Evolutionary conservation across 2,113 vertebrate genomes (phyloP).

Genomic region (Crotalus horridus): DNA sequence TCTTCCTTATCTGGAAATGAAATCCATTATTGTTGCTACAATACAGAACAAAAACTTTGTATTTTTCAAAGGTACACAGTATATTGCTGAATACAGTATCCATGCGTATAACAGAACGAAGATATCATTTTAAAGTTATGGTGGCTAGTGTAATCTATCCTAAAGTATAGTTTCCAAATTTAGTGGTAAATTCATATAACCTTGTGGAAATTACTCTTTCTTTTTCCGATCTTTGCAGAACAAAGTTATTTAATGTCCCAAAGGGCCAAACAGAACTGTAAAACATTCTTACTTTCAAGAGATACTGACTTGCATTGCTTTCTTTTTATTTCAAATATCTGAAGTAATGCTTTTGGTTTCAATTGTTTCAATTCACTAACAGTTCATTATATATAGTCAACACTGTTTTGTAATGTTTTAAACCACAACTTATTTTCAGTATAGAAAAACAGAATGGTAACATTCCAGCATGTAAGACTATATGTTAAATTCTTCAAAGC

Average conservation of each 20-base stretch:
- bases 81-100: neutral
- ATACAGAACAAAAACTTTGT: neutral
- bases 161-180: neutral
- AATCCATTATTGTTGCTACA: neutral
- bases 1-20: neutral
- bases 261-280: neutral
- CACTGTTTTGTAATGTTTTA: neutral
- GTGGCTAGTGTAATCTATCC: neutral
- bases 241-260: neutral
- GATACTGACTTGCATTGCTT: neutral
- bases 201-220: neutral
- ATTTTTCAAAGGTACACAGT: neutral
- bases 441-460: neutral
- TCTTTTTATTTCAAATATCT: neutral
- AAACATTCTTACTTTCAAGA: neutral
- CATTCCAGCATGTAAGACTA: neutral
- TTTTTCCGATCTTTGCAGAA: neutral
- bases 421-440: constrained; percentile 5
- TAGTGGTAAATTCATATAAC: neutral
- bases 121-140: neutral
- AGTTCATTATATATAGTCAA: neutral
- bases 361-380: neutral
- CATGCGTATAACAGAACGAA: neutral
- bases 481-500: constrained; percentile 22
- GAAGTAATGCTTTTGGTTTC: constrained; percentile 1